phyloP scores from a whole-genome alignment of 2,113 vertebrate genomes.

The Dasyornis broadbenti region DNA sequence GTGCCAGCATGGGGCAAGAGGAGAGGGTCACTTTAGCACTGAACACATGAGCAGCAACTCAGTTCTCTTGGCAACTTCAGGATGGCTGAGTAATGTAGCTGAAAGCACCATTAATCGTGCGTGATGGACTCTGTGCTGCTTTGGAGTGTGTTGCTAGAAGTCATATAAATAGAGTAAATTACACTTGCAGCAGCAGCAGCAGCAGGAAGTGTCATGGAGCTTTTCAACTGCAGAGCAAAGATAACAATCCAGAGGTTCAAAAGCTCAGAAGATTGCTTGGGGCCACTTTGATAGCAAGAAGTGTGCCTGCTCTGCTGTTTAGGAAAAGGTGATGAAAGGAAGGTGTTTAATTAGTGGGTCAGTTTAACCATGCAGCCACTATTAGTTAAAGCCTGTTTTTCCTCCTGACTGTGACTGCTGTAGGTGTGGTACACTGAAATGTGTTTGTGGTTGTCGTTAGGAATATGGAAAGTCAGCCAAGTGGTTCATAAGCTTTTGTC shows the following conservation, averaged over 20 bases:
- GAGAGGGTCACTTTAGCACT: neutral
- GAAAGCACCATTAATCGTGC: neutral
- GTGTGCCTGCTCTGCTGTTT: neutral
- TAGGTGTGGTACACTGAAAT: neutral
- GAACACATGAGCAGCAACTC: neutral
- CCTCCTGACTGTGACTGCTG: neutral
- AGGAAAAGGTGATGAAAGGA: neutral
- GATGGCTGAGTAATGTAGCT: neutral
- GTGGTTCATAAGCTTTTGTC: neutral
- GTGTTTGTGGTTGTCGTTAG: neutral
- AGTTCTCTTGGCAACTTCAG: neutral
- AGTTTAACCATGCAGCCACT: neutral
- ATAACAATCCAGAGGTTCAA: neutral
- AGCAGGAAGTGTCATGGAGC: neutral
- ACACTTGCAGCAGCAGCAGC: neutral
- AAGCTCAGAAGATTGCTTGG: neutral
- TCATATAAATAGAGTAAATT: constrained; percentile 48
- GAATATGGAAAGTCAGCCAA: neutral
- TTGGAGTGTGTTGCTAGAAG: constrained; percentile 9
- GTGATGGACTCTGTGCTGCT: constrained; percentile 1
- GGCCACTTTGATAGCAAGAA: neutral
- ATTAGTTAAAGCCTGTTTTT: neutral
- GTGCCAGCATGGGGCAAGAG: neutral
- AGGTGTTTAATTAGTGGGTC: neutral
- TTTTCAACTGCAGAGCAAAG: neutral